Base-by-base conservation (phyloP, 2,888 invertebrate genomes). In the Campopleginae sp. region DNA sequence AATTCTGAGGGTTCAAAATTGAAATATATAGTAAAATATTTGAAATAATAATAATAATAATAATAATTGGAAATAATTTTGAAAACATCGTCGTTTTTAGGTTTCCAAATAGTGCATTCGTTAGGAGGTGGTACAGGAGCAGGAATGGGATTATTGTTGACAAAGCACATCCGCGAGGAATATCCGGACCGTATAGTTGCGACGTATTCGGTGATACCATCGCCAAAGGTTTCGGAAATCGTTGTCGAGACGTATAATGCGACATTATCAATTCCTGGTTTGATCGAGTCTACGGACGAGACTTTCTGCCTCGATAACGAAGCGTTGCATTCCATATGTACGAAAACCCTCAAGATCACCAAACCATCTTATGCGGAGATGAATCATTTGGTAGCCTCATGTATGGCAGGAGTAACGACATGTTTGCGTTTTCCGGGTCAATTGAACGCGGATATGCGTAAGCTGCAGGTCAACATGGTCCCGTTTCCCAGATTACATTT, bases 181-280 rank as follows among this genome's bases (percentile, higher is more conserved):
- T 98, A 98, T 93, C 97, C 98, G 27, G 98, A 98, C 94, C 94
- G 96, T 86, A 96, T 97, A 87, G 95, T 96, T 94, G 95, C 95
- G 90, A 96, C 96, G 0, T 96, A 95, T 92, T 95, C 95, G 17
- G 95, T 96, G n/a, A 96, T 97, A 92, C 97, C 97, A 92, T 96
- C 96, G 86, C 96, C 96, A 82, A 98, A 95, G 95, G 96, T 96
- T 91, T 98, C 98, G 87, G 97, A 98, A 94, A 98, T 97, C 90
- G 98, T 98, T 88, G 98, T 98, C 76, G 98, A 98, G 94, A 97
- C 98, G 68, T 98, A 98, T 95, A 98, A 98, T 92, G 98, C 98
- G 89, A 97, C 97, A 44, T 95, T 98, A 72, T 97, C 97, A 86
- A 96, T 97, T 72, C 97, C 97, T 94, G 97, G 97, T 93, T 94